Conservation (phyloP, 1,140 invertebrate genomes). For the Diabrotica undecimpunctata region DNA sequence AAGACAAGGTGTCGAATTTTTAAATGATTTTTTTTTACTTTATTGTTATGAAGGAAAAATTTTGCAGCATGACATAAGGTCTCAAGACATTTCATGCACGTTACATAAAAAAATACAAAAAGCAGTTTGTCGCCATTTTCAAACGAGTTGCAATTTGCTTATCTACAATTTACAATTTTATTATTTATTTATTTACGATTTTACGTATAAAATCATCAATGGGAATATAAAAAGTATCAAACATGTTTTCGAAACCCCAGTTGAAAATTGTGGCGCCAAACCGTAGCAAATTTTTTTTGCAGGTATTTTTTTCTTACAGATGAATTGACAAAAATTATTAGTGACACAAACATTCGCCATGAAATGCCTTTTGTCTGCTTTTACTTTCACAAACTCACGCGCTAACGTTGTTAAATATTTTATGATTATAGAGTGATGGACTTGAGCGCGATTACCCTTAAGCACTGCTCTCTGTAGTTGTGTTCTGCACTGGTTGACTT, state of each 20-base stretch:
- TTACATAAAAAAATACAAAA: conserved; percentile 26
- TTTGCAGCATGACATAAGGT: conserved; percentile 48
- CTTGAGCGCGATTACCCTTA: too few relatives aligned
- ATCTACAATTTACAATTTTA: conserved; percentile 36
- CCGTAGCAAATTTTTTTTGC: too few relatives aligned
- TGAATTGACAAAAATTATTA: conserved; percentile 21
- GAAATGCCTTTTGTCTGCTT: conserved; percentile 48
- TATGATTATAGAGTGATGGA: too few relatives aligned
- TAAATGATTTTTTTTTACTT: too few relatives aligned
- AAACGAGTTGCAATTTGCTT: conserved; percentile 26
- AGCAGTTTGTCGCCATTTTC: conserved; percentile 31
- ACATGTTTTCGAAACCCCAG: conserved; percentile 31
- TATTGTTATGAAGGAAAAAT: too few relatives aligned
- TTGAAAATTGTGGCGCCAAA: conserved; percentile 30
- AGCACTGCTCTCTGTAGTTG: too few relatives aligned
- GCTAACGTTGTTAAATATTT: conserved; percentile 46
- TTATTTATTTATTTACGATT: too few relatives aligned
- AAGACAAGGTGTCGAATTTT: too few relatives aligned
- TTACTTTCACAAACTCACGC: conserved; percentile 44
- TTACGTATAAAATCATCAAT: conserved; percentile 38
- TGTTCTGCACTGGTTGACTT: conserved; percentile 54
- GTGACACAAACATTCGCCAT: conserved; percentile 28
- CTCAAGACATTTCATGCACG: conserved; percentile 47
- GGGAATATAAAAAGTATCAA: conserved; percentile 46
- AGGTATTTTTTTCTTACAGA: too few relatives aligned